phyloP scores from a whole-genome alignment of 2,888 invertebrate species.

The Fragum fragum region DNA sequence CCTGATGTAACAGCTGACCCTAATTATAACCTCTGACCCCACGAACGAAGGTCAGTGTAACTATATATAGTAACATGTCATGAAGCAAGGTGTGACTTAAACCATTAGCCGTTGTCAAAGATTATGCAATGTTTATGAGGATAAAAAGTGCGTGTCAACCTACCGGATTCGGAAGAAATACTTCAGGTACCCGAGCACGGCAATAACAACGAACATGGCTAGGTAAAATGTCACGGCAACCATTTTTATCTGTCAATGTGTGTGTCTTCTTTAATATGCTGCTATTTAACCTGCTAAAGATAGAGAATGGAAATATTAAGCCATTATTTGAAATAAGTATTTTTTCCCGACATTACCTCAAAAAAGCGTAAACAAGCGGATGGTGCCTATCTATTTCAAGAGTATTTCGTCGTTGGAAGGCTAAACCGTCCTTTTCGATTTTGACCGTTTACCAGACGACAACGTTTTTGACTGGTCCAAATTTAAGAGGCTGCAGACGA shows the following conservation, averaged over 20 bases:
- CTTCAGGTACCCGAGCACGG: conserved; percentile 74
- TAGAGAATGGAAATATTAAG: neutral
- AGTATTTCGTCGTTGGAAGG: too few relatives aligned
- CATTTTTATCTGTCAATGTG: conserved; percentile 58
- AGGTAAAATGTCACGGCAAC: conserved; percentile 76
- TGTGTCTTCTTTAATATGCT: neutral
- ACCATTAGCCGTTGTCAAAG: conserved; percentile 7
- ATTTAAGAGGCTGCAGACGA: too few relatives aligned
- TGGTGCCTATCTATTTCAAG: too few relatives aligned
- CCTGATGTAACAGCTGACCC: conserved; percentile 1
- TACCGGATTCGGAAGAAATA: conserved; percentile 77
- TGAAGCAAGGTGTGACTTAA: conserved; percentile 34
- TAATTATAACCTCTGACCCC: conserved; percentile 6
- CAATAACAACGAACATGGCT: conserved; percentile 53
- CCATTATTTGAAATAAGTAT: neutral
- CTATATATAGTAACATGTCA: conserved; percentile 51
- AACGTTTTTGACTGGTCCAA: too few relatives aligned
- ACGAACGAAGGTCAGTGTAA: conserved; percentile 29
- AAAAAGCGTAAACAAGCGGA: too few relatives aligned
- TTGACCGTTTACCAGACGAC: too few relatives aligned
- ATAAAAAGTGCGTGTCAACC: conserved; percentile 34
- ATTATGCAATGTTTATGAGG: neutral
- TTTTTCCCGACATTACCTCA: too few relatives aligned
- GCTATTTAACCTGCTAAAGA: neutral
- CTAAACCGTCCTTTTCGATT: too few relatives aligned